These are phyloP conservation scores for Drosophila mercatorum DNA, from an alignment of 2,888 invertebrate genomes.

Conservation along the genomic window DNA sequence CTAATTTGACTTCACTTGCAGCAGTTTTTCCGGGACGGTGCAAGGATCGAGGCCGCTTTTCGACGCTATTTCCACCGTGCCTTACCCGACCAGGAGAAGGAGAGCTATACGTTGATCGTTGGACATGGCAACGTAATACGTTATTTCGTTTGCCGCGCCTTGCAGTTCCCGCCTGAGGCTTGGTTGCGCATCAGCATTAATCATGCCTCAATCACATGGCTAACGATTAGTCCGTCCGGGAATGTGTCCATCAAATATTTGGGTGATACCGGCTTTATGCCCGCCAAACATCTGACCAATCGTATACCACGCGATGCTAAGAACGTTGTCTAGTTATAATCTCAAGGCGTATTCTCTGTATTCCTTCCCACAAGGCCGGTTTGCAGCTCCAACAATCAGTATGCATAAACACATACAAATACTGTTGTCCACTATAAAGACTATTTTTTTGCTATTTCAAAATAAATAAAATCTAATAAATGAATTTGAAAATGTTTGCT, in stretches of 20 bases:
- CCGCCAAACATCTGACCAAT: constrained; percentile 89
- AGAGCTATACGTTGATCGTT: constrained; percentile 95
- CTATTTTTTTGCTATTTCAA: constrained; percentile 18
- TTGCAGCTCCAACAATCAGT: constrained; percentile 1
- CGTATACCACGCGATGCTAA: constrained; percentile 84
- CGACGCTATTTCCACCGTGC: constrained; percentile 97
- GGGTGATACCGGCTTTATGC: constrained; percentile 96
- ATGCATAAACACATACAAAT: neutral
- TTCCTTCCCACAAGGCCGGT: neutral
- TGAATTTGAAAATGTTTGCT: neutral
- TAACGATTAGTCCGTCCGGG: constrained; percentile 94
- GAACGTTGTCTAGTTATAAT: constrained; percentile 73
- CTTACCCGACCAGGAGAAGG: constrained; percentile 90
- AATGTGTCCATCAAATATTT: constrained; percentile 92
- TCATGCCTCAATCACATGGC: constrained; percentile 97
- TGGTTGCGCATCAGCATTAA: constrained; percentile 97
- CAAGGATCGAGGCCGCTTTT: constrained; percentile 98
- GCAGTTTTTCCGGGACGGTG: constrained; percentile 97
- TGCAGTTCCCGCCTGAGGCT: constrained; percentile 98
- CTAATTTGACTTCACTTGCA: constrained; percentile 81
- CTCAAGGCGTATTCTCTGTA: neutral
- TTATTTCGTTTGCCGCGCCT: constrained; percentile 96
- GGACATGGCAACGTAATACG: constrained; percentile 99
- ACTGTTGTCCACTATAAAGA: neutral
- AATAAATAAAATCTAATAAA: neutral